phyloP scores from a whole-genome alignment of 1,140 invertebrate species.

The Dreissena rostriformis region DNA sequence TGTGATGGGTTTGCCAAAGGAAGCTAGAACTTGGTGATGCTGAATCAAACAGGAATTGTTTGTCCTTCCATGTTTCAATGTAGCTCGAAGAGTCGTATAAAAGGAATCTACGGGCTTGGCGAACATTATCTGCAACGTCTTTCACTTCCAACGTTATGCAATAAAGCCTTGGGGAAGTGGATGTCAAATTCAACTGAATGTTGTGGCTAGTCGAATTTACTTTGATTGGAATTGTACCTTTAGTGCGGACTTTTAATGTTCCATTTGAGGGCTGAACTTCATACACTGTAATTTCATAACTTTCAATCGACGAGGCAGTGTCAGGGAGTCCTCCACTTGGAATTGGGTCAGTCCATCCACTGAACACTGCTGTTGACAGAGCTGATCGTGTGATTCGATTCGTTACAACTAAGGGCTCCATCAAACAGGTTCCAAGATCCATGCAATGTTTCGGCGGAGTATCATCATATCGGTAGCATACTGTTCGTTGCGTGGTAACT shows the following conservation, averaged over 20 bases:
- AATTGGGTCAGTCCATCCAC: slow-evolving; percentile 27
- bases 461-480: slow-evolving; percentile 28
- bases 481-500: not conserved
- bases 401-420: not conserved
- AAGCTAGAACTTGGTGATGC: slow-evolving; percentile 4
- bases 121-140: slow-evolving; percentile 33
- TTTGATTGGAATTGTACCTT: not conserved
- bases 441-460: not conserved
- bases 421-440: not conserved
- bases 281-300: not conserved
- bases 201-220: not conserved
- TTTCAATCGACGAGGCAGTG: slow-evolving; percentile 13
- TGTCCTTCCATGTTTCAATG: not conserved
- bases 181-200: not conserved
- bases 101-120: slow-evolving; percentile 21
- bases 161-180: slow-evolving; percentile 1
- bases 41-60: slow-evolving; percentile 4
- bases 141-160: slow-evolving; percentile 26
- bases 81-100: not conserved
- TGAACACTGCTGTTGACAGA: not conserved
- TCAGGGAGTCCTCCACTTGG: not conserved
- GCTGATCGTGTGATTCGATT: not conserved
- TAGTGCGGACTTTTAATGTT: not conserved
- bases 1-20: slow-evolving; percentile 37
- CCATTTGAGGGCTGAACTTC: slow-evolving; percentile 1